A percentile compares a stretch with the other conserved stretches of the same genome.
Evolutionary conservation across 2,113 vertebrate genomes (phyloP).

Genomic region (rat (Rattus norvegicus)): DNA sequence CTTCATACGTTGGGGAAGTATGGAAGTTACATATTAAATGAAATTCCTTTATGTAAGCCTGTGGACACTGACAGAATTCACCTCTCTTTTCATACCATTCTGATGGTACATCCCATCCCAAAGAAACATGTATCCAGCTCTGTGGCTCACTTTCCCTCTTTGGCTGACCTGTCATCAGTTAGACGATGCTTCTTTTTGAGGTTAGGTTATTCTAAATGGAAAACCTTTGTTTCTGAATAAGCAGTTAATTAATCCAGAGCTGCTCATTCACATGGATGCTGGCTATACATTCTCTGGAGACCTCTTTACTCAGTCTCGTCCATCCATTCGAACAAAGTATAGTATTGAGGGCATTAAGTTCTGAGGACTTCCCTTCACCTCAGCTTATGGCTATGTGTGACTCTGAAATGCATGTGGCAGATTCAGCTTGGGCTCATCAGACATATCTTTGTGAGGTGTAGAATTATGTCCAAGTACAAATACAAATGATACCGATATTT

Average conservation of each 20-base stretch:
- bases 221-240: conserved; percentile 21
- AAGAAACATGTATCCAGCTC: neutral
- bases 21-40: neutral
- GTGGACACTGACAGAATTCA: neutral
- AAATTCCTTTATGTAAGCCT: neutral
- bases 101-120: neutral
- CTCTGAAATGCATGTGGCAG: neutral
- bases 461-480: neutral
- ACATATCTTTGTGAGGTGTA: neutral
- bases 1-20: too few species aligned
- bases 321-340: neutral
- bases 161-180: neutral
- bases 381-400: neutral
- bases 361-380: neutral
- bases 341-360: neutral
- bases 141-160: neutral
- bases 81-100: neutral
- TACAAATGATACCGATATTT: neutral
- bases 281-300: neutral
- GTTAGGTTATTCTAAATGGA: neutral
- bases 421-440: neutral
- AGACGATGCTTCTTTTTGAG: neutral
- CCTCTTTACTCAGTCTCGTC: neutral
- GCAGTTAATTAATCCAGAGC: neutral
- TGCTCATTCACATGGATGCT: neutral